Conservation (phyloP, 1,140 invertebrate genomes). For the Ylistrum balloti region DNA sequence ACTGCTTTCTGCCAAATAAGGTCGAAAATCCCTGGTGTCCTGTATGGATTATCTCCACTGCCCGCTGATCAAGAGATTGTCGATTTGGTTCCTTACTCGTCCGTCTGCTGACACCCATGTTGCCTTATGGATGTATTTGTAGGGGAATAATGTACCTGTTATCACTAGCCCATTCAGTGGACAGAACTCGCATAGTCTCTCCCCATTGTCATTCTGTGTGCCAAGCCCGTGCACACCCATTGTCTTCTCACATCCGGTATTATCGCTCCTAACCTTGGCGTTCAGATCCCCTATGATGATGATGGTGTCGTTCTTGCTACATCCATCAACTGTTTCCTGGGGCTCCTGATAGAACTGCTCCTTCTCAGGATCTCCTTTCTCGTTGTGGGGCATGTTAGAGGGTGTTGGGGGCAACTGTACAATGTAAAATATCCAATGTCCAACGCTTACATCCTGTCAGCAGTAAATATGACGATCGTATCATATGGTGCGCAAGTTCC, state of each 20-base stretch:
- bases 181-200: slow-evolving; percentile 59
- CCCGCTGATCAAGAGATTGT: slow-evolving; percentile 48
- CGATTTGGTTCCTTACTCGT: slow-evolving; percentile 54
- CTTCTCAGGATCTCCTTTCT: too few species aligned
- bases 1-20: too few species aligned
- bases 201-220: slow-evolving; percentile 53
- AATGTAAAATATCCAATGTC: too few species aligned
- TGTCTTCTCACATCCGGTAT: slow-evolving; percentile 53
- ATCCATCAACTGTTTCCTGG: too few species aligned
- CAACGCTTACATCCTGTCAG: too few species aligned
- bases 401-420: too few species aligned
- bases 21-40: too few species aligned
- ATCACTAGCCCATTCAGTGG: neutral
- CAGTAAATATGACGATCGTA: too few species aligned
- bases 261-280: slow-evolving; percentile 42
- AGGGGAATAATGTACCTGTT: slow-evolving; percentile 91
- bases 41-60: neutral
- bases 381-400: too few species aligned
- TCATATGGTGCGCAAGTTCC: too few species aligned
- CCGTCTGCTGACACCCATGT: slow-evolving; percentile 62
- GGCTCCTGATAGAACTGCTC: too few species aligned
- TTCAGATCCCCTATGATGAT: slow-evolving; percentile 51
- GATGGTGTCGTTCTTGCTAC: too few species aligned
- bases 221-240: slow-evolving; percentile 53
- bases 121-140: slow-evolving; percentile 64